Conservation (phyloP, 2,888 invertebrate species). For the Rhagophthalmus giganteus region DNA sequence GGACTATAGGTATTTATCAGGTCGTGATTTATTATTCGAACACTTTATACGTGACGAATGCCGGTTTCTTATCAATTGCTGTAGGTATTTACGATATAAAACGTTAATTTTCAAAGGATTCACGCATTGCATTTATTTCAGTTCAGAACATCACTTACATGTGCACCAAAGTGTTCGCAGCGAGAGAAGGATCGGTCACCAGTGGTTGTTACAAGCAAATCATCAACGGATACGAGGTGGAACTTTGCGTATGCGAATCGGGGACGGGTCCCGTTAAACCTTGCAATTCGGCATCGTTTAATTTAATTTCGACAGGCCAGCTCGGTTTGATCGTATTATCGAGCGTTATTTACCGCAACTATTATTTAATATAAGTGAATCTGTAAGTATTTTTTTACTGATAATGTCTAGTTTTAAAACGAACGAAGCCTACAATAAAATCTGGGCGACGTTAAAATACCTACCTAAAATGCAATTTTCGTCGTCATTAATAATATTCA, state of each 20-base stretch:
- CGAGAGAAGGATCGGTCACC: slow-evolving; percentile 56
- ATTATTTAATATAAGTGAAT: no score
- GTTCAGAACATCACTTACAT: slow-evolving; percentile 71
- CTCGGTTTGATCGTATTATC: background rate
- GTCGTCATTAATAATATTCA: slow-evolving; percentile 24
- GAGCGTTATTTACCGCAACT: no score
- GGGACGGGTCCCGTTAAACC: slow-evolving; percentile 50
- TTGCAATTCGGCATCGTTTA: slow-evolving; percentile 51
- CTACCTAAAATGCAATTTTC: slow-evolving; percentile 19
- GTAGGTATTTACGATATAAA: background rate
- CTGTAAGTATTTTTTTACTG: no score
- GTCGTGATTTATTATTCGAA: no score
- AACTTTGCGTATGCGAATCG: slow-evolving; percentile 60
- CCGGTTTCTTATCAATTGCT: no score
- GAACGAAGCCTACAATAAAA: no score
- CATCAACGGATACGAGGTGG: slow-evolving; percentile 54
- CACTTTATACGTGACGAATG: no score
- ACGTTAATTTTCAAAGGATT: background rate
- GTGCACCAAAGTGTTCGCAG: slow-evolving; percentile 66
- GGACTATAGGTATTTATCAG: no score
- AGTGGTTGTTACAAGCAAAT: slow-evolving; percentile 64
- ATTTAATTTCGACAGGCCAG: background rate
- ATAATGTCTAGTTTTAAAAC: no score
- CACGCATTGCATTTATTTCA: slow-evolving; percentile 49
- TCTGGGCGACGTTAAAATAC: slow-evolving; percentile 6